Evolutionary conservation across 2,888 invertebrate genomes (phyloP), one percentile per base, ranked within the genome.

Genomic region (Microplitis manilae): DNA sequence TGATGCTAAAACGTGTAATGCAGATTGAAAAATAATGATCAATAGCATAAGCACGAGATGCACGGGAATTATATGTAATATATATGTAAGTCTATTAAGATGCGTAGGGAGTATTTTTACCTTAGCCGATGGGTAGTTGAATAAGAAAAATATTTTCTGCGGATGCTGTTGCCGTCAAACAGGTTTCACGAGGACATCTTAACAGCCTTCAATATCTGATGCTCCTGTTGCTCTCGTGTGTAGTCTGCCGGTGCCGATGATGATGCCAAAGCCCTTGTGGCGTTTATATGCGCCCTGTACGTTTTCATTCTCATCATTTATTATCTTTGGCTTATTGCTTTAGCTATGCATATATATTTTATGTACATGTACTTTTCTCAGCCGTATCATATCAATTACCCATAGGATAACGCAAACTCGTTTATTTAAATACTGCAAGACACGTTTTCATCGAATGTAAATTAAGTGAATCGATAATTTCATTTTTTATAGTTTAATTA

Each of bases 141-240:
- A 61, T 67, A 77, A 76, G 68, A 73, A 68, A 73, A 77, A 77
- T 77, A 64, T 75, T 68, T 64, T 74, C 67, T 71, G 80, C 82
- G 79, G 79, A 81, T 84, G 78, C 78, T 79, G 81, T 82, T 83
- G 86, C 85, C 84, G 86, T 87, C 84, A 87, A 88, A 87, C 87
- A 84, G 87, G 87, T 88, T 87, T 68, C 74, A 77, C 74, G 77
- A 74, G 74, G 77, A 69, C 77, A 77, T 73, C 73, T 69, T 77
- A 73, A 73, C 73, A 77, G 73, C 77, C 74, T 77, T 74, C 77
- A 74, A 75, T 77, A 75, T 61, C 68, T 68, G 59, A 68, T 68
- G 68, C 50, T 50, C 13, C 50, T 50, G 50, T 50, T 50, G 50
- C 50, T 50, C 50, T 50, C 50, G 50, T 50, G 50, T 50, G 50